phyloP scores from a whole-genome alignment of 2,797 vertebrate species.

The Siniperca obscura region DNA sequence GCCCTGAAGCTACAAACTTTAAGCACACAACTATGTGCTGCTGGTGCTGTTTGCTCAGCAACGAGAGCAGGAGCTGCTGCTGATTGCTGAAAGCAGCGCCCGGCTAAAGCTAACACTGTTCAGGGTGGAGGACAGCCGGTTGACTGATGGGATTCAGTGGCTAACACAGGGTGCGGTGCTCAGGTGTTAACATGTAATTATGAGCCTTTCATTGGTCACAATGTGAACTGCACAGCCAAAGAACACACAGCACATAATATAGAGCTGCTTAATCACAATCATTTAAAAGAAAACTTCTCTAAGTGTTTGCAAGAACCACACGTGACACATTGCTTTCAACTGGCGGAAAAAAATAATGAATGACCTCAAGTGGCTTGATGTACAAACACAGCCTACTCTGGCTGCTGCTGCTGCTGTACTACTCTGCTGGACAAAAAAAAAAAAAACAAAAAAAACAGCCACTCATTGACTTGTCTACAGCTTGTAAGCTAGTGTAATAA shows the following conservation, averaged over 20 bases:
- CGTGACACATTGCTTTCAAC: slow-evolving; percentile 55
- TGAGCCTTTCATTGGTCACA: slow-evolving; percentile 85
- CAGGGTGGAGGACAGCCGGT: slow-evolving; percentile 76
- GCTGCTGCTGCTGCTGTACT: background rate
- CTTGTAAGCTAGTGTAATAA: background rate
- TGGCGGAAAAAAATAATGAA: slow-evolving; percentile 24
- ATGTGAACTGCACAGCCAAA: slow-evolving; percentile 77
- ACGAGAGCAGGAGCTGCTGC: slow-evolving; percentile 67
- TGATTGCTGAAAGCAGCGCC: slow-evolving; percentile 66
- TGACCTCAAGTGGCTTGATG: slow-evolving; percentile 1
- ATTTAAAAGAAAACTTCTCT: slow-evolving; percentile 58
- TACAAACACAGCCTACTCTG: background rate
- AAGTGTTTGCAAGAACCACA: slow-evolving; percentile 58
- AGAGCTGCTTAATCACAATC: slow-evolving; percentile 68
- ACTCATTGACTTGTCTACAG: background rate
- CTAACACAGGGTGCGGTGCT: slow-evolving; percentile 81
- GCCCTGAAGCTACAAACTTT: slow-evolving; percentile 85
- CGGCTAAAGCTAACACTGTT: slow-evolving; percentile 71
- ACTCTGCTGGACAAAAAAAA: background rate
- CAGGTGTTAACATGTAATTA: slow-evolving; percentile 86
- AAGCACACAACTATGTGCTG: slow-evolving; percentile 74
- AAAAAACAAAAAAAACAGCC: background rate
- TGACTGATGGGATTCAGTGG: slow-evolving; percentile 85
- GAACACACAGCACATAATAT: slow-evolving; percentile 72
- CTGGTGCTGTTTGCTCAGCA: slow-evolving; percentile 78